phyloP scores from a whole-genome alignment of 2,113 vertebrate genomes.

The Dicaeum eximium region DNA sequence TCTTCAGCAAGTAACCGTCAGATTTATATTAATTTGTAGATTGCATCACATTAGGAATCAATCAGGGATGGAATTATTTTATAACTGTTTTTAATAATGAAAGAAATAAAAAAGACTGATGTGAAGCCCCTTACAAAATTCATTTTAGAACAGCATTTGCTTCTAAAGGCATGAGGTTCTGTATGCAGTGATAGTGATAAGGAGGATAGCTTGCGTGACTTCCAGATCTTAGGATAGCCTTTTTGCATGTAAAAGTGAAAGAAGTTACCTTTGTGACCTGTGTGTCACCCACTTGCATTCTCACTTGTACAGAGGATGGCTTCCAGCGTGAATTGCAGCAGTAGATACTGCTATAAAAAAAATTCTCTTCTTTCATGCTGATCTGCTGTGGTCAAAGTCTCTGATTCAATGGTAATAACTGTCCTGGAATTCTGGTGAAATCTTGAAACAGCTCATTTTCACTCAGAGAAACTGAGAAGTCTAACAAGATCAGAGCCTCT shows the following conservation, averaged over 20 bases:
- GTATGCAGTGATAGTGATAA: background rate
- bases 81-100: background rate
- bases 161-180: background rate
- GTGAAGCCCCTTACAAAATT: background rate
- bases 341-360: background rate
- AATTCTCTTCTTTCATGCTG: background rate
- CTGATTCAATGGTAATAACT: background rate
- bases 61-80: background rate
- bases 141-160: background rate
- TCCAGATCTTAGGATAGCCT: background rate
- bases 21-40: background rate
- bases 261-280: background rate
- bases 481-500: background rate
- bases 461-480: background rate
- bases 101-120: background rate
- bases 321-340: background rate
- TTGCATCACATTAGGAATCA: background rate
- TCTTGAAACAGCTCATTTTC: background rate
- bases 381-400: background rate
- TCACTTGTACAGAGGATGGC: background rate
- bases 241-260: background rate
- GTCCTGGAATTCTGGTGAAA: background rate
- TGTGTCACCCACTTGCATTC: rapidly evolving
- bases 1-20: background rate
- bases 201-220: background rate